Base-by-base conservation (phyloP, 92 coral and sea anemone genomes). In the Palythoa grandiflora region DNA sequence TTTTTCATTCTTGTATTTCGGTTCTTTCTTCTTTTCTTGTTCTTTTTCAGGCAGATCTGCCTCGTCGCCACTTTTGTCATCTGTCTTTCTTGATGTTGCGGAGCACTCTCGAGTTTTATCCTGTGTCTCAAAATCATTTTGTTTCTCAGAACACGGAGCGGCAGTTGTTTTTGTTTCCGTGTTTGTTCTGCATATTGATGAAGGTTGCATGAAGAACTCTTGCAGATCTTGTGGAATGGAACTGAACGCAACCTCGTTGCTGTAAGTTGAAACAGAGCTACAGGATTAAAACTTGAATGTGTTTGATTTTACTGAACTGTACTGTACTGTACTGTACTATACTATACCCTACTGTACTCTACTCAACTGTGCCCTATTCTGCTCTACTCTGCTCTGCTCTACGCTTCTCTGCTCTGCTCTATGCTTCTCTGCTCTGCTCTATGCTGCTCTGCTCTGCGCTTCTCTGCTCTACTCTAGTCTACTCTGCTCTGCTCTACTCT, bases 181-280 rank as follows among this genome's bases (percentile, higher is more conserved):
- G 38, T 35, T 75, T 53, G 83, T 52, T 55, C 83, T 48, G 20
- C 83, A 51, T 15, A 36, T 21, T 2, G 17, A 2, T 15, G 68
- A 17, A 35, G 83, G 83, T 35, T 77, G 83, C 47, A 77, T 54
- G 47, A 77, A 77, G 38, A 77, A 77, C 9, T 77, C 83, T 53
- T 77, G 66, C 8, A 77, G 68, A 21, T 77, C 83, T 77, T 77
- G 40, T 77, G 83, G 83, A 52, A 77, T 77, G 61, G 65, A 35
- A 38, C 47, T 54, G 16, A 52, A 77, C n/a, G 65, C 66, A 15
- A 53, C 19, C 16, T 52, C 68, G 68, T 38, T 51, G 48, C 61
- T 53, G 13, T 47, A 53, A 54, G 10, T n/a, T 20, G 11, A 38
- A 77, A 35, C 13, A 2, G 19, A 13, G 36, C 12, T 28, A 36